A percentile compares a stretch with the other conserved stretches of the same genome.
These are phyloP conservation scores for Callosobruchus maculatus DNA, from an alignment of 2,888 invertebrate species.

Conservation along the genomic window DNA sequence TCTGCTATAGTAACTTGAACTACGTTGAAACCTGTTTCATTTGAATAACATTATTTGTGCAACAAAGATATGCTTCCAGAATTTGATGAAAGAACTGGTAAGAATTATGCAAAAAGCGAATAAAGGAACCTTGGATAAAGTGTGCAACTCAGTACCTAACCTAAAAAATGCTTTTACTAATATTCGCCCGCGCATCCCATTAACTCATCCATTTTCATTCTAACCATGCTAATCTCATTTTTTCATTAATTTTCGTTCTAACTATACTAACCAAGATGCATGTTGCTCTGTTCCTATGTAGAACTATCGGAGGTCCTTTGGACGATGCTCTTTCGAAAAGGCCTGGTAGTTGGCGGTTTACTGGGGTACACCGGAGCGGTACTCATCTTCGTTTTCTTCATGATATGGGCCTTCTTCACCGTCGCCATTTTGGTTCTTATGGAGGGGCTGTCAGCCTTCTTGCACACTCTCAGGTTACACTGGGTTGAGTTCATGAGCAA, in stretches of 20 bases:
- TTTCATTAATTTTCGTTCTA: neutral
- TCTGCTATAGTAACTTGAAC: too few relatives aligned
- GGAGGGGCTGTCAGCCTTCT: constrained; percentile 88
- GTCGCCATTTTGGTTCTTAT: constrained; percentile 80
- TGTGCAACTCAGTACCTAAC: too few relatives aligned
- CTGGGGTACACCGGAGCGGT: constrained; percentile 48
- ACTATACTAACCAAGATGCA: neutral
- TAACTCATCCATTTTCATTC: too few relatives aligned
- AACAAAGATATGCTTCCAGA: too few relatives aligned
- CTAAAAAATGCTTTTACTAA: too few relatives aligned
- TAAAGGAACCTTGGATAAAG: too few relatives aligned
- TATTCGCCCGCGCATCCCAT: too few relatives aligned
- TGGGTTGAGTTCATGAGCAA: constrained; percentile 86
- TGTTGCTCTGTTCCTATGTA: constrained; percentile 7
- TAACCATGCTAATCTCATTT: too few relatives aligned
- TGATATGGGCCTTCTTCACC: constrained; percentile 76
- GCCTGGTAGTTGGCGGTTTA: neutral
- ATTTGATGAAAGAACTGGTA: too few relatives aligned
- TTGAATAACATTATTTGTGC: too few relatives aligned
- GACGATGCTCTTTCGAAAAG: constrained; percentile 33
- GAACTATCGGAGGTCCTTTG: constrained; percentile 41
- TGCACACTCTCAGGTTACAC: constrained; percentile 84
- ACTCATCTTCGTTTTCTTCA: constrained; percentile 64
- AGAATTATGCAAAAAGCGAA: too few relatives aligned
- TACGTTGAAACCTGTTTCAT: too few relatives aligned